These are phyloP conservation scores for Sarcoramphus papa DNA, from an alignment of 2,797 vertebrate species.

Conservation along the genomic window DNA sequence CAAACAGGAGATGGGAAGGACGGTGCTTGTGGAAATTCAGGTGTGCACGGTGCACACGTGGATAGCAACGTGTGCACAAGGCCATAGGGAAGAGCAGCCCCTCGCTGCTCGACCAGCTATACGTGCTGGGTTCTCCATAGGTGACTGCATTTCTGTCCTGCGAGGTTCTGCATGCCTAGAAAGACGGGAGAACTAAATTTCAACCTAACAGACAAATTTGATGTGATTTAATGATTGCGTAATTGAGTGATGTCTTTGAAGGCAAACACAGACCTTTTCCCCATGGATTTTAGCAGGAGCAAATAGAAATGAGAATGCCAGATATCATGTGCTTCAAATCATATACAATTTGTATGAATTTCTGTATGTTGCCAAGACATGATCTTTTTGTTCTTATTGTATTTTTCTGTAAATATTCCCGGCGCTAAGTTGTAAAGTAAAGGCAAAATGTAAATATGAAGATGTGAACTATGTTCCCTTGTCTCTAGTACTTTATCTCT, in stretches of 20 bases:
- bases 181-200: neutral
- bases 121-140: neutral
- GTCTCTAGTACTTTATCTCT: conserved; percentile 77
- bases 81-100: neutral
- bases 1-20: neutral
- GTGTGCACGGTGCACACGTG: neutral
- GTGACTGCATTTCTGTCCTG: neutral
- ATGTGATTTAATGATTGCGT: conserved; percentile 17
- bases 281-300: conserved; percentile 65
- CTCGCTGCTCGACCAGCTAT: neutral
- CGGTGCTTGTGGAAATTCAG: neutral
- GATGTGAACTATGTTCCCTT: conserved; percentile 76
- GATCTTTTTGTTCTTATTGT: conserved; percentile 76
- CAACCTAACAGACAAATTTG: conserved; percentile 1
- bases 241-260: conserved; percentile 25
- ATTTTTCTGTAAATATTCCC: conserved; percentile 87
- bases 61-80: accelerated
- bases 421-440: conserved; percentile 85
- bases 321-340: conserved; percentile 68
- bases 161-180: neutral
- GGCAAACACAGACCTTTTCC: conserved; percentile 46
- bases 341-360: conserved; percentile 64
- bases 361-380: conserved; percentile 76
- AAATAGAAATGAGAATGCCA: conserved; percentile 46
- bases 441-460: conserved; percentile 87